Percentiles rank a stretch among this genome's conserved stretches.
Conservation (phyloP, 2,113 vertebrate species). For the Martes martes region DNA sequence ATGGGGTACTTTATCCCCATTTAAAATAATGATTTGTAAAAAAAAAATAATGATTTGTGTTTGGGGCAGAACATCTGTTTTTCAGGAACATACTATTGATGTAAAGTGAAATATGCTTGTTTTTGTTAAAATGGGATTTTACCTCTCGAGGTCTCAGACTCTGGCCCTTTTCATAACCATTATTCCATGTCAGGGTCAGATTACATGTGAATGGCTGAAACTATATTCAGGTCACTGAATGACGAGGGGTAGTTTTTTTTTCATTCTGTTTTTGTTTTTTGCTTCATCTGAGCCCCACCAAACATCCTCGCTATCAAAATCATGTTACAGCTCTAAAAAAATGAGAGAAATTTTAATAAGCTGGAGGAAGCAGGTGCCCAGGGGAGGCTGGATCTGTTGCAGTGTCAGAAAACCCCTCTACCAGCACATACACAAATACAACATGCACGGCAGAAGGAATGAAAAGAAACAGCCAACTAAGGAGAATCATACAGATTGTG, state of each 20-base stretch:
- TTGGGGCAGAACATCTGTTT: slow-evolving; percentile 1
- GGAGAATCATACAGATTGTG: slow-evolving; percentile 62
- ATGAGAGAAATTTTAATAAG: slow-evolving; percentile 71
- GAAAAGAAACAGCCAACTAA: slow-evolving; percentile 70
- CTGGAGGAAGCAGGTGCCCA: slow-evolving; percentile 73
- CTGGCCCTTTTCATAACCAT: not conserved
- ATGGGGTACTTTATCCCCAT: not conserved
- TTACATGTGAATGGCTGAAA: slow-evolving; percentile 35
- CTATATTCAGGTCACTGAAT: slow-evolving; percentile 45
- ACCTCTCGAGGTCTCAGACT: not conserved
- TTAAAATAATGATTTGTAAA: not conserved
- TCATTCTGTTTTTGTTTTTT: not conserved
- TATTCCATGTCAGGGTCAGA: not conserved
- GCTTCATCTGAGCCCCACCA: slow-evolving; percentile 37
- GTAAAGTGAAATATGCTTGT: not conserved
- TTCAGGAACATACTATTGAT: not conserved
- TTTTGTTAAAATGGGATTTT: slow-evolving; percentile 2
- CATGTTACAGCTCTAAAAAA: not conserved
- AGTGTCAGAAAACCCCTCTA: slow-evolving; percentile 67
- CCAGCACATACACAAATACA: slow-evolving; percentile 49
- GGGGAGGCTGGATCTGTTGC: slow-evolving; percentile 67
- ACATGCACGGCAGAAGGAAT: slow-evolving; percentile 52
- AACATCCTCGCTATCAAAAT: slow-evolving; percentile 56
- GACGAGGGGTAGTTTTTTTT: not conserved
- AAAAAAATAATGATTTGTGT: not conserved